Percentiles rank a stretch among this genome's conserved stretches.
These are phyloP conservation scores for Silurus glanis DNA, from an alignment of 2,113 vertebrate genomes.

Conservation along the genomic window DNA sequence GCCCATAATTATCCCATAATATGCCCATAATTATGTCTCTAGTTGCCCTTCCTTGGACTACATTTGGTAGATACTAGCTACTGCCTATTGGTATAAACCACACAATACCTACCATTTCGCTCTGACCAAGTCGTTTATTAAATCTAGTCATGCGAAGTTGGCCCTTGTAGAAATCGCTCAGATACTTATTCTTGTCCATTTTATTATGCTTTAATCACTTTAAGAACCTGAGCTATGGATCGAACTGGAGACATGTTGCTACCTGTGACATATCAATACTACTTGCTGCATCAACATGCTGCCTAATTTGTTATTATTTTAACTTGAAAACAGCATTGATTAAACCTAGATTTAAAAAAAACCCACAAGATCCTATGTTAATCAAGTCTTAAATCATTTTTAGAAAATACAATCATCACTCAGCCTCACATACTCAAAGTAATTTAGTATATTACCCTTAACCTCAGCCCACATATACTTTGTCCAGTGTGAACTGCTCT, in stretches of 20 bases:
- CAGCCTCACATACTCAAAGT: not conserved
- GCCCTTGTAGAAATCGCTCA: no score
- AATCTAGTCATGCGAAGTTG: no score
- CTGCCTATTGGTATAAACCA: no score
- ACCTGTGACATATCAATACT: not conserved
- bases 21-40: no score
- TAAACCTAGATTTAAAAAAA: not conserved
- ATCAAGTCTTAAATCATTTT: not conserved
- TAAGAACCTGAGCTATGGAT: not conserved
- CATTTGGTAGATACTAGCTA: no score
- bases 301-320: not conserved
- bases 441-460: not conserved
- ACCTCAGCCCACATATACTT: slow-evolving; percentile 37
- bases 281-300: not conserved
- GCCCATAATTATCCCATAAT: no score
- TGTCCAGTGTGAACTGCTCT: slow-evolving; percentile 36
- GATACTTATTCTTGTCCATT: no score
- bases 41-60: no score
- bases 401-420: not conserved
- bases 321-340: not conserved
- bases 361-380: not conserved
- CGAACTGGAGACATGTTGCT: not conserved
- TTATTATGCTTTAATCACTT: no score
- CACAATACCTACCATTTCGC: no score
- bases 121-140: no score